phyloP scores from a whole-genome alignment of 1,140 invertebrate genomes.

The Calliphora vicina region DNA sequence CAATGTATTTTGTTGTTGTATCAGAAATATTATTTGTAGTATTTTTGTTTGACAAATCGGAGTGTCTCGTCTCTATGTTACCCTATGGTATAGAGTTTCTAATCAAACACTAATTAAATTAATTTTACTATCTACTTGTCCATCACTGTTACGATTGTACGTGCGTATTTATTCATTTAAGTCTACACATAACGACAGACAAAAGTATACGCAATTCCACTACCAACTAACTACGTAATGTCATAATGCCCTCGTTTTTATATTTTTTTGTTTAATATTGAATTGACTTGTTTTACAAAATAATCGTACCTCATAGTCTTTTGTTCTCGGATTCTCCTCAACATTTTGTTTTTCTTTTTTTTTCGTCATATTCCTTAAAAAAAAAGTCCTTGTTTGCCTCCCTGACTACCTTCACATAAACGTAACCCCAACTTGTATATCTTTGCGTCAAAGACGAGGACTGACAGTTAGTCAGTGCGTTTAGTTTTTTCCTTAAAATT shows the following conservation, averaged over 20 bases:
- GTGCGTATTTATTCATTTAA: too few relatives aligned
- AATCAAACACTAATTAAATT: too few relatives aligned
- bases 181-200: too few relatives aligned
- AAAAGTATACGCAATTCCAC: too few relatives aligned
- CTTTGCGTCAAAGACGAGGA: background rate
- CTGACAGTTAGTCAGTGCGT: slow-evolving; percentile 29
- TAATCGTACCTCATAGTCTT: background rate
- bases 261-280: slow-evolving; percentile 31
- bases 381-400: background rate
- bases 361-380: background rate
- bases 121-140: too few relatives aligned
- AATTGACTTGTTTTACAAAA: slow-evolving; percentile 22
- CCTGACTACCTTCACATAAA: background rate
- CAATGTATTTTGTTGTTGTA: too few relatives aligned
- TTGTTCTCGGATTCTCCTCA: background rate
- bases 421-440: background rate
- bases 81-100: too few relatives aligned
- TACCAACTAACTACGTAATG: background rate
- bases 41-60: too few relatives aligned
- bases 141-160: too few relatives aligned
- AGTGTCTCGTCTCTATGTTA: too few relatives aligned
- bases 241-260: slow-evolving; percentile 39
- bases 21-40: too few relatives aligned
- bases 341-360: background rate
- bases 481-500: slow-evolving; percentile 4